These are phyloP conservation scores for Rhodophaea formosa DNA, from an alignment of 2,888 invertebrate genomes.

Conservation along the genomic window DNA sequence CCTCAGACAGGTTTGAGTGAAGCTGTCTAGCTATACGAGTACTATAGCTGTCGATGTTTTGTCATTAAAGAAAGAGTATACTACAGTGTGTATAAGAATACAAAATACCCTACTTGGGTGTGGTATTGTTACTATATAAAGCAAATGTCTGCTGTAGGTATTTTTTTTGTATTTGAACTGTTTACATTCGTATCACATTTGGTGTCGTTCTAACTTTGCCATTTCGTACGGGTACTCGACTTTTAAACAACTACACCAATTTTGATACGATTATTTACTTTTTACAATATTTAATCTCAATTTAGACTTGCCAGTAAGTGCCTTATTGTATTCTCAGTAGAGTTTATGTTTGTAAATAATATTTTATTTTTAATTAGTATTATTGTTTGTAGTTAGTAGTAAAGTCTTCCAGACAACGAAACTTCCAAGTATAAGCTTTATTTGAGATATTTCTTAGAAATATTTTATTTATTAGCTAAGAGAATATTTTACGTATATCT, in stretches of 20 bases:
- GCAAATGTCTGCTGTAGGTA: too few species aligned
- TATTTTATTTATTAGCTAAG: slow-evolving; percentile 9
- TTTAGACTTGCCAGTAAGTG: slow-evolving; percentile 50
- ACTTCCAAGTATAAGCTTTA: slow-evolving; percentile 31
- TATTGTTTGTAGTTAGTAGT: slow-evolving; percentile 19
- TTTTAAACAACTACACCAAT: not conserved
- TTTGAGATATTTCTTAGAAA: slow-evolving; percentile 14
- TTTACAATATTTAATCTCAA: not conserved
- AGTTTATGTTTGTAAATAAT: slow-evolving; percentile 10
- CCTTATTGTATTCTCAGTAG: slow-evolving; percentile 31
- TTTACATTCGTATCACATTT: not conserved
- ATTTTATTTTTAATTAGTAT: slow-evolving; percentile 14
- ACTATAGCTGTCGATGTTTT: too few species aligned
- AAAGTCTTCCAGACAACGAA: slow-evolving; percentile 28
- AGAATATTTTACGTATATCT: not conserved
- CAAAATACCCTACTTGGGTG: too few species aligned
- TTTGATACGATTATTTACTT: not conserved
- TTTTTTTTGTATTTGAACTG: too few species aligned
- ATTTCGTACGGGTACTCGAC: not conserved
- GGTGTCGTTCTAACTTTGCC: not conserved
- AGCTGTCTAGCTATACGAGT: too few species aligned
- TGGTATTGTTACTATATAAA: too few species aligned
- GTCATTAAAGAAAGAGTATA: too few species aligned
- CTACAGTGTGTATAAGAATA: too few species aligned
- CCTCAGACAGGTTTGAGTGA: too few species aligned